phyloP scores from a whole-genome alignment of 2,888 invertebrate species.

The Agrotis clavis region DNA sequence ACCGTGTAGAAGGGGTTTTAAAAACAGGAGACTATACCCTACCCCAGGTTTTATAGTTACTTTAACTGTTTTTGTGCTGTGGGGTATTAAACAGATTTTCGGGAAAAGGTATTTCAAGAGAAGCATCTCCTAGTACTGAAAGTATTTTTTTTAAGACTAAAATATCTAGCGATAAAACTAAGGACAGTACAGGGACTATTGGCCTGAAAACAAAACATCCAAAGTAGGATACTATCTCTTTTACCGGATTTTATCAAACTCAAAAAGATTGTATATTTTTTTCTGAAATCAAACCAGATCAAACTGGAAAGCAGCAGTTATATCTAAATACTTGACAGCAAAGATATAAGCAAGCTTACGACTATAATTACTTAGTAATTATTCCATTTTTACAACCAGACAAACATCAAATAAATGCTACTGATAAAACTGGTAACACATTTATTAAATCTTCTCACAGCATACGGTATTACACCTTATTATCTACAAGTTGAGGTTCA shows the following conservation, averaged over 20 bases:
- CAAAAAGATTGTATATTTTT: too few relatives aligned
- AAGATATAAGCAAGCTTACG: not conserved
- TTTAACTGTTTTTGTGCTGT: not conserved
- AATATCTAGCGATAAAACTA: not conserved
- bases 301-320: not conserved
- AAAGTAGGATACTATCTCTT: too few relatives aligned
- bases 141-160: too few relatives aligned
- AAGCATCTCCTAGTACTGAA: too few relatives aligned
- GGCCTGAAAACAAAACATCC: not conserved
- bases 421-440: conserved; percentile 35
- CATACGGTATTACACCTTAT: conserved; percentile 5
- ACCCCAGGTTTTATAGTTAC: not conserved
- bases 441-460: conserved; percentile 13
- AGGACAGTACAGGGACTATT: not conserved
- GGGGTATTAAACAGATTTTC: not conserved
- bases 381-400: conserved; percentile 20
- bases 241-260: too few relatives aligned
- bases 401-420: conserved; percentile 30
- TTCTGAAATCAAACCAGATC: not conserved
- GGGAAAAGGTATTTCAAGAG: not conserved
- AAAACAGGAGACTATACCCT: not conserved
- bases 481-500: not conserved
- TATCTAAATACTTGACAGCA: too few relatives aligned
- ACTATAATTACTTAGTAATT: conserved; percentile 2
- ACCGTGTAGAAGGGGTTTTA: too few relatives aligned